A percentile compares a stretch with the other conserved stretches of the same genome.
phyloP scores from a whole-genome alignment of 2,113 vertebrate species.

The Marmota flaviventris region DNA sequence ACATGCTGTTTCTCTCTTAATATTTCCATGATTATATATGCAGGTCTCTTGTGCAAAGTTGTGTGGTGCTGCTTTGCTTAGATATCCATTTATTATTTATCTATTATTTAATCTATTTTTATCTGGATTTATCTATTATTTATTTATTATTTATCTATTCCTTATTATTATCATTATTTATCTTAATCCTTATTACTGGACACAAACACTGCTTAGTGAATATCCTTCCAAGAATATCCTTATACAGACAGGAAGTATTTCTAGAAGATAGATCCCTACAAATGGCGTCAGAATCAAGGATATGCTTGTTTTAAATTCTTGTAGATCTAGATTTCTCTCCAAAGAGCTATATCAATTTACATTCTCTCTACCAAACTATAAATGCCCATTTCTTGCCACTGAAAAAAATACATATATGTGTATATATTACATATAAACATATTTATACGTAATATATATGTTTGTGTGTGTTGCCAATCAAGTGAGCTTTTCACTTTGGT shows the following conservation, averaged over 20 bases:
- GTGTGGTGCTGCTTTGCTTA: not conserved
- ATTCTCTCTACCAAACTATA: not conserved
- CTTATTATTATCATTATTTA: not conserved
- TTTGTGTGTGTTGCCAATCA: not conserved
- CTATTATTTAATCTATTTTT: not conserved
- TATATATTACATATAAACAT: not conserved
- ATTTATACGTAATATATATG: not conserved
- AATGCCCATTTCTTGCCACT: not conserved
- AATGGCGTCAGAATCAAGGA: not conserved
- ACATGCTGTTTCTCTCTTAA: constrained; percentile 2
- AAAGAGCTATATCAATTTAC: not conserved
- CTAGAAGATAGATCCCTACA: not conserved
- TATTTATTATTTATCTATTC: not conserved
- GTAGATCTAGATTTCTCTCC: not conserved
- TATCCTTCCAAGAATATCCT: not conserved
- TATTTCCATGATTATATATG: not conserved
- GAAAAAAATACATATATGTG: not conserved
- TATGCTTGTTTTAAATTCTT: constrained; percentile 48
- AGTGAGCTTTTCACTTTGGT: not conserved
- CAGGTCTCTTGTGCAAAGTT: not conserved
- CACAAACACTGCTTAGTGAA: not conserved
- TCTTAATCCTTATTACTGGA: not conserved
- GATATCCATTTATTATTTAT: not conserved
- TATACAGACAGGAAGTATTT: not conserved
- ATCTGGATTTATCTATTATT: not conserved